Base-by-base conservation (phyloP, 2,113 vertebrate genomes). In the Bombycilla garrulus region DNA sequence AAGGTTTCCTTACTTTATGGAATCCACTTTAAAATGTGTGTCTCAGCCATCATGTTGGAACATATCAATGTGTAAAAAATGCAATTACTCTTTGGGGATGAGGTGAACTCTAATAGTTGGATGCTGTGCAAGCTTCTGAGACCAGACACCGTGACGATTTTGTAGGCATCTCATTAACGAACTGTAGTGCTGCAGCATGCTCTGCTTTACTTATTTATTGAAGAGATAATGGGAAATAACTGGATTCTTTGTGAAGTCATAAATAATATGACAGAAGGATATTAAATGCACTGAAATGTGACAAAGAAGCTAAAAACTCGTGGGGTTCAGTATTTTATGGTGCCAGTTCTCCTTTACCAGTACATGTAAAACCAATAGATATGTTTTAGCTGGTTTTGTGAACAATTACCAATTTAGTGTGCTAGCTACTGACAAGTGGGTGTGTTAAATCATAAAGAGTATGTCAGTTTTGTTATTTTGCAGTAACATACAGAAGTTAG, bases 201-300 rank as follows among this genome's bases (percentile, higher is more conserved):
- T 95, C 96, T 98, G 95, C 97, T 97, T 97, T 97, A 96, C 95
- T 96, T 98, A 98, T 98, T 98, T 98, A 98, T 98, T 98, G 98
- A 97, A 97, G 92, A 98, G 97, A 98, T 98, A 98, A 98, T 98
- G 97, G 97, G 96, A 98, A 98, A 98, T 98, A 98, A 97, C 96
- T 95, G 87, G 95, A 96, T 98, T 98, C 96, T 98, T 98, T 98
- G 97, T 98, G 96, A 97, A 98, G 96, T 97, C 92, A 44, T 98
- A 98, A 98, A 98, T 98, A 98, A 98, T 97, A 95, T 92, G 96
- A 97, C 96, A 98, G 96, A 97, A 97, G 81, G 97, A 97, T 98
- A 98, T 98, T 98, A 98, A 98, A 96, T 95, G 95, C 98, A 98
- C 96, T 97, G 98, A 98, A 91, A 98, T 98, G 97, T 98, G 97